phyloP scores from a whole-genome alignment of 2,888 invertebrate genomes.

The Mythimna pallens region DNA sequence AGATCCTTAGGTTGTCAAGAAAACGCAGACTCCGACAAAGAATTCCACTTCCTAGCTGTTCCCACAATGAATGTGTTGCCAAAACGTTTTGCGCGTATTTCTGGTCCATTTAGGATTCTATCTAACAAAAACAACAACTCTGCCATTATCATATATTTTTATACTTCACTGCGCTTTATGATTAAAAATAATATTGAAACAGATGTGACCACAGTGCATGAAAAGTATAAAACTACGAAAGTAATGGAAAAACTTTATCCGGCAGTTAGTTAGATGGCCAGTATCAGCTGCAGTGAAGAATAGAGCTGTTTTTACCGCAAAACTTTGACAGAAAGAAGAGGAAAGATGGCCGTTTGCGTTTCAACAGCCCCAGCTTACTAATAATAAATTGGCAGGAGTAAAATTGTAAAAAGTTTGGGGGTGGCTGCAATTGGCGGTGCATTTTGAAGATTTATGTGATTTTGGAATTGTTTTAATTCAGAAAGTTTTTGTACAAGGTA shows the following conservation, averaged over 20 bases:
- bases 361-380: neutral
- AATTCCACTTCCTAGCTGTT: too few species aligned
- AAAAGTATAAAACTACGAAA: constrained; percentile 20
- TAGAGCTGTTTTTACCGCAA: constrained; percentile 9
- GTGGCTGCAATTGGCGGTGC: neutral
- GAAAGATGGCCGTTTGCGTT: neutral
- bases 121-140: neutral
- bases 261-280: constrained; percentile 21
- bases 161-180: neutral
- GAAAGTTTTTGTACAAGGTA: neutral
- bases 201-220: constrained; percentile 42
- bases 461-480: neutral
- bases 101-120: neutral
- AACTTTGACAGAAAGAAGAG: constrained; percentile 32
- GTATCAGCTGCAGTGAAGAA: constrained; percentile 39
- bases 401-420: neutral
- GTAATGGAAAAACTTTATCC: constrained; percentile 40
- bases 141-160: neutral
- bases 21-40: too few species aligned
- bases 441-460: neutral
- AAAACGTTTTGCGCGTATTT: neutral
- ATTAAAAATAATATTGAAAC: constrained; percentile 14
- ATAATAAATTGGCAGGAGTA: neutral
- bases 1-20: too few species aligned
- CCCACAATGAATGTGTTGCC: too few species aligned